Percentiles rank a stretch among this genome's conserved stretches.
Evolutionary conservation across 2,113 vertebrate species (phyloP).

Genomic region (Zosterops borbonicus): DNA sequence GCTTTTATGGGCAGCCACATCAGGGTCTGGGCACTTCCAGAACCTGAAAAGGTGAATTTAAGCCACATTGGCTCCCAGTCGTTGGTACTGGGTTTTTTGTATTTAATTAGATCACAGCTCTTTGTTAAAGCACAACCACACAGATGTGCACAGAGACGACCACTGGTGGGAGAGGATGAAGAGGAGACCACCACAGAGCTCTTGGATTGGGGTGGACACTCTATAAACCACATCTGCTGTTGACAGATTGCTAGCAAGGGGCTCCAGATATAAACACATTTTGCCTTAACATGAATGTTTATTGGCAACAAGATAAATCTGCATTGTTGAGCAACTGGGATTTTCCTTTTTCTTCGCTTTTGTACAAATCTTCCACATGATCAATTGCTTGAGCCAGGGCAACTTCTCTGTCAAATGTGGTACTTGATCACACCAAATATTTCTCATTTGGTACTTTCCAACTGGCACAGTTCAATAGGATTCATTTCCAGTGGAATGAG

Average conservation of each 20-base stretch:
- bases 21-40: neutral
- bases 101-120: neutral
- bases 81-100: neutral
- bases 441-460: neutral
- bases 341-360: neutral
- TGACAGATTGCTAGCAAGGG: neutral
- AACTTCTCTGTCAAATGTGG: conserved; percentile 4
- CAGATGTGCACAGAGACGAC: neutral
- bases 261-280: neutral
- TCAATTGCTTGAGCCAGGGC: conserved; percentile 46
- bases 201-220: neutral
- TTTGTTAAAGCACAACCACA: neutral
- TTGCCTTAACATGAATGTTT: neutral
- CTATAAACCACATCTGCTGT: neutral
- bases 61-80: neutral
- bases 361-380: neutral
- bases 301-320: neutral
- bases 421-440: neutral
- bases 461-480: fast-evolving
- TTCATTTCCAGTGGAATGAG: neutral
- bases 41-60: neutral
- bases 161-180: neutral
- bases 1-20: neutral
- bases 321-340: neutral
- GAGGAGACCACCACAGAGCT: neutral